These are phyloP conservation scores for Malaclemys terrapin DNA, from an alignment of 2,113 vertebrate genomes.

Conservation along the genomic window DNA sequence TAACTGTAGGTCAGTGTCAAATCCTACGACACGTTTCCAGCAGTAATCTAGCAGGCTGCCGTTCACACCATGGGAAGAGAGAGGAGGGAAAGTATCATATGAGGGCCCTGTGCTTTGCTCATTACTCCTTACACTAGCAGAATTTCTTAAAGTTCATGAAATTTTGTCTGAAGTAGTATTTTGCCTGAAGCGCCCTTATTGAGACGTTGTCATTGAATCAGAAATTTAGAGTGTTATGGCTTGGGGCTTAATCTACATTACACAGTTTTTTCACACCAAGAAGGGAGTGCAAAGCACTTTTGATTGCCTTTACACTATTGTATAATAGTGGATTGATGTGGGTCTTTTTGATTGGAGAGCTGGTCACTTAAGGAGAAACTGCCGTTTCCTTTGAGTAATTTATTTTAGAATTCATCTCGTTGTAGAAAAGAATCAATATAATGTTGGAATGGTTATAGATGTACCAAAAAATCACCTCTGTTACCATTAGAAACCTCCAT, in stretches of 20 bases:
- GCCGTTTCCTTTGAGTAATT: neutral
- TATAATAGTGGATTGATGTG: neutral
- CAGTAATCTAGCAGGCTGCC: slow-evolving; percentile 43
- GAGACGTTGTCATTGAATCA: slow-evolving; percentile 59
- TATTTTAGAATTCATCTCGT: neutral
- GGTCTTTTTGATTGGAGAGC: slow-evolving; percentile 33
- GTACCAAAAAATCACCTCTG: neutral
- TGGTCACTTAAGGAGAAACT: neutral
- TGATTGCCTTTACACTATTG: slow-evolving; percentile 30
- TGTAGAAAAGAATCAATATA: neutral
- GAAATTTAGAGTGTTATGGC: slow-evolving; percentile 66
- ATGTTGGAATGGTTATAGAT: neutral
- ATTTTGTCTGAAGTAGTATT: slow-evolving; percentile 60
- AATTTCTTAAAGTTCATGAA: slow-evolving; percentile 50
- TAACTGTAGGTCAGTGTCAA: slow-evolving; percentile 37
- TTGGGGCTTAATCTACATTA: slow-evolving; percentile 36
- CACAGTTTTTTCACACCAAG: slow-evolving; percentile 31
- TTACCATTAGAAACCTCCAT: neutral
- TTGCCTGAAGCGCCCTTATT: slow-evolving; percentile 58
- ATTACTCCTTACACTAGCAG: slow-evolving; percentile 45
- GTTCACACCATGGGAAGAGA: slow-evolving; percentile 62
- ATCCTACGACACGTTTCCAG: neutral
- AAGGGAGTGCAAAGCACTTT: slow-evolving; percentile 32
- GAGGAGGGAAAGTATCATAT: slow-evolving; percentile 35
- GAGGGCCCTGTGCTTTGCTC: slow-evolving; percentile 51